A percentile compares a stretch with the other conserved stretches of the same genome.
phyloP scores from a whole-genome alignment of 2,113 vertebrate genomes.

The Mobula hypostoma region DNA sequence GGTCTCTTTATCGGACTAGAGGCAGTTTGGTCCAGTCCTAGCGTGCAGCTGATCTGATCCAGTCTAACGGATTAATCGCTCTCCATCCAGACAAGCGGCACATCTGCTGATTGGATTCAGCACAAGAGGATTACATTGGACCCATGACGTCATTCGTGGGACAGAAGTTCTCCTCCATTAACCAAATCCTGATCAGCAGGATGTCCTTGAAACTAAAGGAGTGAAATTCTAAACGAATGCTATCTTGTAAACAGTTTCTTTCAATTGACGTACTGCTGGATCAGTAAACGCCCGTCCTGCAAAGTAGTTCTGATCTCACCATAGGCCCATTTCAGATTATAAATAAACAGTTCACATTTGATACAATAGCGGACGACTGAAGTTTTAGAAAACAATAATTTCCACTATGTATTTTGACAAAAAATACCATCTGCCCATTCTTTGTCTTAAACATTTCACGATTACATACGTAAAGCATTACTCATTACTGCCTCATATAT shows the following conservation, averaged over 20 bases:
- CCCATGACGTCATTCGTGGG: conserved; percentile 93
- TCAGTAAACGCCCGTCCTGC: not conserved
- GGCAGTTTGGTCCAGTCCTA: conserved; percentile 68
- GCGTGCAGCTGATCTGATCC: conserved; percentile 71
- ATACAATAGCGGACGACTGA: not conserved
- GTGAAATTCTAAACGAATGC: conserved; percentile 65
- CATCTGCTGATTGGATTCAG: conserved; percentile 89
- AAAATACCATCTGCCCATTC: not conserved
- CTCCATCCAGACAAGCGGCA: conserved; percentile 81
- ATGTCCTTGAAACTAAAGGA: conserved; percentile 91
- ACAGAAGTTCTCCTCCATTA: conserved; percentile 80
- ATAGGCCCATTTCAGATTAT: not conserved
- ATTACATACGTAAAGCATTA: not conserved
- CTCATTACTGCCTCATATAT: not conserved
- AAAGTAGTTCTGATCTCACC: not conserved
- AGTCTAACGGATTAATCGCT: conserved; percentile 82
- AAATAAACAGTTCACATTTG: not conserved
- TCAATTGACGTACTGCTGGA: not conserved
- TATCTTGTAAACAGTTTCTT: conserved; percentile 16
- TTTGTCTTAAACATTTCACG: not conserved
- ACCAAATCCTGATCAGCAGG: conserved; percentile 94
- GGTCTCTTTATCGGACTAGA: conserved; percentile 77
- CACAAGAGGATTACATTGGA: conserved; percentile 96
- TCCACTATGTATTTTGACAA: not conserved
- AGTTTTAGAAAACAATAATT: not conserved